Base-by-base conservation (phyloP, 2,113 vertebrate species). In the Dolichotis patagonum region DNA sequence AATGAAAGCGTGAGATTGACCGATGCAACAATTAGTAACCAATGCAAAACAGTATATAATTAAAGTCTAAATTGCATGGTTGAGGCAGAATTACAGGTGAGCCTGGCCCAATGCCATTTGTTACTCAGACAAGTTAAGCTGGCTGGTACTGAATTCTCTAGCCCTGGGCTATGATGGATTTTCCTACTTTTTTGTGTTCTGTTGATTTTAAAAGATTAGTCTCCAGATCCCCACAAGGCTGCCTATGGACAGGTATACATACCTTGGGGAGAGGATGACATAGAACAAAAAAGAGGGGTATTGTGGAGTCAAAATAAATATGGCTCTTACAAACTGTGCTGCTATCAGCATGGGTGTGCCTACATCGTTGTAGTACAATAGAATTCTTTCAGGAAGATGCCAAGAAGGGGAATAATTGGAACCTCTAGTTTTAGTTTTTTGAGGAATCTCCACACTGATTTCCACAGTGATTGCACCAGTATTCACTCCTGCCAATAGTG, bases 1-100 rank as follows among this genome's bases (percentile, higher is more conserved):
- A 97, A 96, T 96, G 94, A 96, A 97, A 88, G 81, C 96, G 38
- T 90, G 94, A 97, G 95, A 92, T 16, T 97, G 96, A 97, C 95
- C 87, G 85, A 63, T 98, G 92, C 96, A 98, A 88, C 96, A 98
- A 98, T 98, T 97, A 98, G 96, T 75, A 97, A 90, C 90, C 95
- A 97, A 93, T 97, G 96, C 96, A 96, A 85, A 83, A 88, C 85
- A 96, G 90, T 73, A 54, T 97, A 49, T 97, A 97, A 98, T 98
- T 98, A 97, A 95, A 97, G 73, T 19, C 75, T 92, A 98, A 97
- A 98, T 96, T 98, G 95, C 92, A 97, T 52, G 92, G 92, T 97
- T 97, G 85, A 83, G 95, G 88, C 90, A 96, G 80, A 96, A 97
- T 95, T 98, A 96, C 95, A 98, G 96, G 88, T 89, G 71, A 98